Evolutionary conservation across 2,888 invertebrate genomes (phyloP).

Genomic region (Drosophila pegasa): DNA sequence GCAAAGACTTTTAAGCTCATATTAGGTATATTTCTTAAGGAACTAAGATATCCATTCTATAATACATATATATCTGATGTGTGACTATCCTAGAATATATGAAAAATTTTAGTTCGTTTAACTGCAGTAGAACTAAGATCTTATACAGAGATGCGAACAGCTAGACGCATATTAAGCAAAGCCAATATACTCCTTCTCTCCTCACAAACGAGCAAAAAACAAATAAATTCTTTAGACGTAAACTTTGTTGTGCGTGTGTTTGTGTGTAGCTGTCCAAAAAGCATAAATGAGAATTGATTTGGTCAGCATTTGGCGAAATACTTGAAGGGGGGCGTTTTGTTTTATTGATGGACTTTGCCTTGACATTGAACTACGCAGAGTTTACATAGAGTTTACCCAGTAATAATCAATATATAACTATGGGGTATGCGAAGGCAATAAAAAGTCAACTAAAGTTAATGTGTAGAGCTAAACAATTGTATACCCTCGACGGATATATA

Average conservation of each 20-base stretch:
- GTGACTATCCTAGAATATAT: too few relatives aligned
- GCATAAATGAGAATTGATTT: constrained; percentile 30
- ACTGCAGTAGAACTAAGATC: too few relatives aligned
- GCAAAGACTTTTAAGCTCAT: neutral
- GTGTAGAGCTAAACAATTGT: too few relatives aligned
- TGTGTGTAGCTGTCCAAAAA: constrained; percentile 47
- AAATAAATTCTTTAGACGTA: neutral
- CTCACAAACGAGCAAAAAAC: neutral
- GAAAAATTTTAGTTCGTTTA: too few relatives aligned
- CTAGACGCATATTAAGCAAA: neutral
- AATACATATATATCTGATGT: too few relatives aligned
- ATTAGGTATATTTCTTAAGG: neutral
- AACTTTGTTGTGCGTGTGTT: constrained; percentile 8
- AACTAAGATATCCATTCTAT: neutral
- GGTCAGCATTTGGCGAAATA: constrained; percentile 7
- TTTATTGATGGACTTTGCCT: constrained; percentile 15
- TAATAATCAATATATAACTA: neutral
- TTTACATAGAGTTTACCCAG: constrained; percentile 1
- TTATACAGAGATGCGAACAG: too few relatives aligned
- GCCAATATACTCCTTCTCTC: neutral
- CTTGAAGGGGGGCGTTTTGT: constrained; percentile 15
- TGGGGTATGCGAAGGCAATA: neutral
- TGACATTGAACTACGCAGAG: constrained; percentile 27
- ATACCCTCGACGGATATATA: too few relatives aligned
- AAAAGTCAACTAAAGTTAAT: too few relatives aligned